Conservation (phyloP, 2,888 invertebrate genomes). For the Habroteleia sp. region DNA sequence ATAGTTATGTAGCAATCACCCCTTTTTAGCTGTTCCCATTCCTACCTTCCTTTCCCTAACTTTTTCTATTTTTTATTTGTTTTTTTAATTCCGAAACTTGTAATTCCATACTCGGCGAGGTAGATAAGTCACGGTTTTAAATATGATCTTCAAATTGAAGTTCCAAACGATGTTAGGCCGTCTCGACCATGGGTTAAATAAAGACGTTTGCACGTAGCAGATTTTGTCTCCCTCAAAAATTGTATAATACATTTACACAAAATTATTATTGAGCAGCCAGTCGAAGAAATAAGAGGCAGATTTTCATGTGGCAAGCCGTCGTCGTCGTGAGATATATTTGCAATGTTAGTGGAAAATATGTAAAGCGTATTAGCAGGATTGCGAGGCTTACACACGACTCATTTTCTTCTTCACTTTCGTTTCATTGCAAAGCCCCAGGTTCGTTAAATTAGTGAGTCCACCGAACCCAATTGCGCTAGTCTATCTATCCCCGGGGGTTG, state of each 20-base stretch:
- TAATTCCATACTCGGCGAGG: background rate
- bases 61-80: background rate
- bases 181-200: too few relatives aligned
- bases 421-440: too few relatives aligned
- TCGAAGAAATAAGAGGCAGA: slow-evolving; percentile 28
- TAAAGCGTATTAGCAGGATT: too few relatives aligned
- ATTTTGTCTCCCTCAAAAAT: slow-evolving; percentile 55
- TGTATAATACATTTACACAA: slow-evolving; percentile 47
- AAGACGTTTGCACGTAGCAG: slow-evolving; percentile 56
- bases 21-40: slow-evolving; percentile 57
- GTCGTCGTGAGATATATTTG: slow-evolving; percentile 14
- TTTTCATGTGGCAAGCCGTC: slow-evolving; percentile 30
- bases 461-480: too few relatives aligned
- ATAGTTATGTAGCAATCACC: slow-evolving; percentile 65
- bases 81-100: slow-evolving; percentile 26
- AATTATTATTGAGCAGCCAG: slow-evolving; percentile 38
- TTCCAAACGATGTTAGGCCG: slow-evolving; percentile 51
- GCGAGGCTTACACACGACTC: too few relatives aligned
- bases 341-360: too few relatives aligned
- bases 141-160: too few relatives aligned
- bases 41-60: background rate
- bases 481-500: too few relatives aligned
- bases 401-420: too few relatives aligned
- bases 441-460: too few relatives aligned
- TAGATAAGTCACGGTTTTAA: slow-evolving; percentile 18